phyloP scores from a whole-genome alignment of 2,797 vertebrate genomes.

The Danio tinwini region DNA sequence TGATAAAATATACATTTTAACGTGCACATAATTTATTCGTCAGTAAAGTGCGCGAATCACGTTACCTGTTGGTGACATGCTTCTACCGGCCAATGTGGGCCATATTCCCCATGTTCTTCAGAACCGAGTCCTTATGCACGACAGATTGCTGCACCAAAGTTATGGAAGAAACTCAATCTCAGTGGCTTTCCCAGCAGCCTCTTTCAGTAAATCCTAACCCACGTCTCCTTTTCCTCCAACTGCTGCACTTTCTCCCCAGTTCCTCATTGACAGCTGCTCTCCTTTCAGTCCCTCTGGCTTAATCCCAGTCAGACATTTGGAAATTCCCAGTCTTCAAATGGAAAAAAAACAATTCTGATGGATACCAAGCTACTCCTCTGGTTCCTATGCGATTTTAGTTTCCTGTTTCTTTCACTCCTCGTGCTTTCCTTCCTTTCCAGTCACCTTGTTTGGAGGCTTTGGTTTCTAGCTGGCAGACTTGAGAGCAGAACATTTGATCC shows the following conservation, averaged over 20 bases:
- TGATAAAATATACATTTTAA: neutral
- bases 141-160: neutral
- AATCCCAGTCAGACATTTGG: constrained; percentile 3
- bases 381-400: constrained; percentile 8
- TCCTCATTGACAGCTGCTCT: constrained; percentile 9
- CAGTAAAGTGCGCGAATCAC: neutral
- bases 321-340: neutral
- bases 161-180: neutral
- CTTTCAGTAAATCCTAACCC: neutral
- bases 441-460: neutral
- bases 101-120: constrained; percentile 77
- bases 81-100: constrained; percentile 79
- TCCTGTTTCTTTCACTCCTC: neutral
- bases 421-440: constrained; percentile 4
- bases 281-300: neutral
- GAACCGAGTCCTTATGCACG: constrained; percentile 2
- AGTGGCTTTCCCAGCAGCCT: neutral
- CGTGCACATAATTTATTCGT: constrained; percentile 24
- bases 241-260: constrained; percentile 16
- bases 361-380: neutral
- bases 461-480: constrained; percentile 49
- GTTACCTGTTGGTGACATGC: constrained; percentile 83
- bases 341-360: neutral
- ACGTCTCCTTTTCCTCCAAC: neutral
- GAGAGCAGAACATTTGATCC: neutral